A percentile compares a stretch with the other conserved stretches of the same genome.
Evolutionary conservation across 2,113 vertebrate species (phyloP).

Genomic region (Crotalus horridus): DNA sequence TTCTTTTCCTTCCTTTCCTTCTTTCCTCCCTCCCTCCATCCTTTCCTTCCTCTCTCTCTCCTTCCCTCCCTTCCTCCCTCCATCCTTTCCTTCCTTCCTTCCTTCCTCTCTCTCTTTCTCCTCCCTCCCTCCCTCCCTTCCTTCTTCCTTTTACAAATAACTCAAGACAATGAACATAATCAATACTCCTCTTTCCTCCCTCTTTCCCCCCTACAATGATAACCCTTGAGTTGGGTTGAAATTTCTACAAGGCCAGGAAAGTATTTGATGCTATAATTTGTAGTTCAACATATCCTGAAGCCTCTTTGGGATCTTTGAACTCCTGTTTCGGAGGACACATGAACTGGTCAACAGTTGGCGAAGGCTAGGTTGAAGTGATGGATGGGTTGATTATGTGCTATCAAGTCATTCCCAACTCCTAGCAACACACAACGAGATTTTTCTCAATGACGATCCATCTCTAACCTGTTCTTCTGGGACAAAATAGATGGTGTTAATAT

Average conservation of each 20-base stretch:
- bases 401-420: neutral
- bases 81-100: rapidly evolving
- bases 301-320: neutral
- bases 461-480: neutral
- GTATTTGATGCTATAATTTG: neutral
- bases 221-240: neutral
- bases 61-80: too few relatives aligned
- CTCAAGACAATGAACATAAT: neutral
- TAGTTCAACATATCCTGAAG: neutral
- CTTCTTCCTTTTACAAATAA: neutral
- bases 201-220: neutral
- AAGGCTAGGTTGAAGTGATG: neutral
- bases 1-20: too few relatives aligned
- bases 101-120: too few relatives aligned
- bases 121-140: too few relatives aligned
- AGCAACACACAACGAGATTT: neutral
- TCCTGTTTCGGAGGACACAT: neutral
- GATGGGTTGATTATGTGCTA: neutral
- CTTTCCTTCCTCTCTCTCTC: too few relatives aligned
- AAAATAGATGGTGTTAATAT: neutral
- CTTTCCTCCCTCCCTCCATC: too few relatives aligned
- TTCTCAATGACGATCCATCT: neutral
- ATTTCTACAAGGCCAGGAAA: neutral
- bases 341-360: neutral
- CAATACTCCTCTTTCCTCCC: neutral